phyloP scores from a whole-genome alignment of 2,113 vertebrate species.

The Pithys albifrons region DNA sequence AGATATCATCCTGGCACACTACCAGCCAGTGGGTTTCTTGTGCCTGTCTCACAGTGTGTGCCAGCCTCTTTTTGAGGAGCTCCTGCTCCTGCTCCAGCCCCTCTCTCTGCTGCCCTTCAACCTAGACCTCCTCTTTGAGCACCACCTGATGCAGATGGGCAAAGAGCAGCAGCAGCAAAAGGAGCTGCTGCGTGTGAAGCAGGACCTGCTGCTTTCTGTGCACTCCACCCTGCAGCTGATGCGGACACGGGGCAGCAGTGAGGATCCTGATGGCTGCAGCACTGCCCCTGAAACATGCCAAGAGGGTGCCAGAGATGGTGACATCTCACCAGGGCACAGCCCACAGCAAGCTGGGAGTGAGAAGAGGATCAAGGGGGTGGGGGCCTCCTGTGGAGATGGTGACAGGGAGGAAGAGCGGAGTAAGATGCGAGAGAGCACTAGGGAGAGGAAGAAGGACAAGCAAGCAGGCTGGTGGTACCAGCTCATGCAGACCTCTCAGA shows the following conservation, averaged over 20 bases:
- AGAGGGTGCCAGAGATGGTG: not conserved
- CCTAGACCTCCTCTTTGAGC: slow-evolving; percentile 92
- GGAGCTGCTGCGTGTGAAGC: slow-evolving; percentile 87
- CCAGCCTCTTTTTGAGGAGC: slow-evolving; percentile 88
- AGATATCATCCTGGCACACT: slow-evolving; percentile 91
- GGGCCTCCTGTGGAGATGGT: slow-evolving; percentile 60
- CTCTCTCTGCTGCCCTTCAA: slow-evolving; percentile 93
- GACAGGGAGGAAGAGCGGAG: slow-evolving; percentile 57
- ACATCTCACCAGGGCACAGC: not conserved
- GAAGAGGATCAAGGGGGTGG: slow-evolving; percentile 73
- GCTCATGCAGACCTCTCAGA: slow-evolving; percentile 98
- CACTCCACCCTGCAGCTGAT: slow-evolving; percentile 94
- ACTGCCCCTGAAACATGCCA: not conserved
- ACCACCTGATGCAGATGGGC: slow-evolving; percentile 86
- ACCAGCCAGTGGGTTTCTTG: slow-evolving; percentile 90
- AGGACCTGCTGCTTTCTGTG: slow-evolving; percentile 81
- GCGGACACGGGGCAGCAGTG: slow-evolving; percentile 74
- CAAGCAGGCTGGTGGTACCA: slow-evolving; percentile 98
- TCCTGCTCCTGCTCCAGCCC: slow-evolving; percentile 93
- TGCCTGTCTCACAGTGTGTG: slow-evolving; percentile 86
- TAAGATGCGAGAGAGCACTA: not conserved
- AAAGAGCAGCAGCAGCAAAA: slow-evolving; percentile 89
- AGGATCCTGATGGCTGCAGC: not conserved
- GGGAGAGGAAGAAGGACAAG: slow-evolving; percentile 71
- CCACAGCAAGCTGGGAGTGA: not conserved